Conservation (phyloP, 37 sponge, comb jelly and placozoan genomes). For the Petrosia ficiformis region DNA sequence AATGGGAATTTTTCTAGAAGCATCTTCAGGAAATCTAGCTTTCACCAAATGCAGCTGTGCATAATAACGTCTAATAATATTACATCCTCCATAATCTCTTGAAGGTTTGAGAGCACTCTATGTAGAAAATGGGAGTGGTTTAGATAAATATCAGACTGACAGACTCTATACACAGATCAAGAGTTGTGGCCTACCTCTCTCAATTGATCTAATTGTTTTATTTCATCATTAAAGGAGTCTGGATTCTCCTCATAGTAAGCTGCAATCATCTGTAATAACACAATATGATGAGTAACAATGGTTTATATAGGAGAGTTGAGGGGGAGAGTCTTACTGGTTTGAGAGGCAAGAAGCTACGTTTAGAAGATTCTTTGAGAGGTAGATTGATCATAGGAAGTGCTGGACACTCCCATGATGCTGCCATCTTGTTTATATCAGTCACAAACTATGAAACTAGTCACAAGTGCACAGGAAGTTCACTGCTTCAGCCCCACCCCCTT, state of each 20-base stretch:
- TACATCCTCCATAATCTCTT: conserved; percentile 70
- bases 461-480: not conserved
- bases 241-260: conserved; percentile 83
- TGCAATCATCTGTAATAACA: conserved; percentile 58
- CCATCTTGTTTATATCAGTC: conserved; percentile 33
- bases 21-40: conserved; percentile 70
- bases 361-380: conserved; percentile 52
- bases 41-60: conserved; percentile 85
- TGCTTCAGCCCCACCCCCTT: conserved; percentile 6
- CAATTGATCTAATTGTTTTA: conserved; percentile 80
- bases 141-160: not conserved
- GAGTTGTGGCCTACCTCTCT: conserved; percentile 49
- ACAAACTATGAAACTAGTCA: not conserved
- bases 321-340: conserved; percentile 54
- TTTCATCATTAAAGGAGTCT: conserved; percentile 73
- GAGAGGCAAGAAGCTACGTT: conserved; percentile 46
- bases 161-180: not conserved
- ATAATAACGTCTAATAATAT: conserved; percentile 74
- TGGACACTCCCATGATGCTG: conserved; percentile 66
- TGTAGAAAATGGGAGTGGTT: no score
- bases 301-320: not conserved
- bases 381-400: conserved; percentile 64
- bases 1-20: conserved; percentile 52
- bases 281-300: not conserved
- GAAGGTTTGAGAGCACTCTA: conserved; percentile 61